Conservation (phyloP, 2,113 vertebrate species). For the Anseranas semipalmata region DNA sequence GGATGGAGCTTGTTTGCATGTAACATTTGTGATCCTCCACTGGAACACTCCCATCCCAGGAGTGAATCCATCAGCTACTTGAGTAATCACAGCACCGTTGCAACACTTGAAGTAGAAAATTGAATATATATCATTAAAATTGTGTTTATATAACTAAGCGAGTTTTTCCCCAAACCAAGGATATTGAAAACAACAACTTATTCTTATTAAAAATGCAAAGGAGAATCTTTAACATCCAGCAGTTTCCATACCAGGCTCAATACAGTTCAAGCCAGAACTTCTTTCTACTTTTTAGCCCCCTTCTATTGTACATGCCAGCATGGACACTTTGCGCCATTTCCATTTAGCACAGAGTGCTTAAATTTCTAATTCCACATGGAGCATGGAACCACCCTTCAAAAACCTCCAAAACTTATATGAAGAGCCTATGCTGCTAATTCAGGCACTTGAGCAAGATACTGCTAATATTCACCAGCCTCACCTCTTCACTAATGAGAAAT, state of each 20-base stretch:
- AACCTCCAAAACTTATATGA: fast-evolving
- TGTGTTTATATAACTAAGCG: not conserved
- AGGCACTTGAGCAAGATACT: not conserved
- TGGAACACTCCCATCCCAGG: not conserved
- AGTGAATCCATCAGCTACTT: not conserved
- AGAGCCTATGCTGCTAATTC: not conserved
- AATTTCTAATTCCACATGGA: too few species aligned
- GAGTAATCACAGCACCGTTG: not conserved
- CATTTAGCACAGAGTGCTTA: too few species aligned
- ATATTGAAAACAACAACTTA: not conserved
- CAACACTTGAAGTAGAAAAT: not conserved
- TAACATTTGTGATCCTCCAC: not conserved
- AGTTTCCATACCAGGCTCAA: not conserved
- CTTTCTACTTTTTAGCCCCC: too few species aligned
- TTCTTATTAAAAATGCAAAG: not conserved
- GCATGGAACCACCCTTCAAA: too few species aligned
- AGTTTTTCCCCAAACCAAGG: not conserved
- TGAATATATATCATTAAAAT: not conserved
- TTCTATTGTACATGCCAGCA: too few species aligned
- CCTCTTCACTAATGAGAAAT: not conserved
- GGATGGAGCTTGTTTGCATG: not conserved
- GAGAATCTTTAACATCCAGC: not conserved
- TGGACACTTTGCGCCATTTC: too few species aligned
- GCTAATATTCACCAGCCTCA: not conserved
- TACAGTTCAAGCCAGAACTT: too few species aligned